These are phyloP conservation scores for Lochmaea capreae DNA, from an alignment of 2,888 invertebrate genomes.

Conservation along the genomic window DNA sequence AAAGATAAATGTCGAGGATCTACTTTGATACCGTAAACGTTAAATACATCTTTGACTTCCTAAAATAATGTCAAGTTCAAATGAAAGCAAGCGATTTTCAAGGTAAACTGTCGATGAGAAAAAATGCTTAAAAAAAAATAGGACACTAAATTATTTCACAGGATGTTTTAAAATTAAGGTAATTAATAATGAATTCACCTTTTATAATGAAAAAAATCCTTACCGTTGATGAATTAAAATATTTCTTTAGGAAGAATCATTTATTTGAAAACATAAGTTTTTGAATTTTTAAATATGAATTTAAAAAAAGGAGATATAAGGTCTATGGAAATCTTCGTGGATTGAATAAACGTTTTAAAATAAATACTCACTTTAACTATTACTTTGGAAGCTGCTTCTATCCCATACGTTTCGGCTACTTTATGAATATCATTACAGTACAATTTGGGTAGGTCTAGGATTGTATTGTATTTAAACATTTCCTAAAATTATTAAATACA, in stretches of 20 bases:
- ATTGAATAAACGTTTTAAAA: background rate
- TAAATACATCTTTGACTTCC: slow-evolving; percentile 96
- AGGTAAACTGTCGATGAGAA: too few species aligned
- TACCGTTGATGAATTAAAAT: too few species aligned
- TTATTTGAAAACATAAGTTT: too few species aligned
- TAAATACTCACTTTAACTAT: slow-evolving; percentile 76
- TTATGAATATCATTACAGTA: slow-evolving; percentile 96
- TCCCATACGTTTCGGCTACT: slow-evolving; percentile 91
- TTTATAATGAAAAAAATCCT: too few species aligned
- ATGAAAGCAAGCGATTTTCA: too few species aligned
- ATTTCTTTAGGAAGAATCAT: too few species aligned
- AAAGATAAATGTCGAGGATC: slow-evolving; percentile 93
- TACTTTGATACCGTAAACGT: slow-evolving; percentile 96
- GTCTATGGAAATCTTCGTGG: too few species aligned
- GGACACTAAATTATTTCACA: slow-evolving; percentile 13
- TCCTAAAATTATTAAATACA: slow-evolving; percentile 68
- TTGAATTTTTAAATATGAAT: too few species aligned
- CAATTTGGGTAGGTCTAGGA: slow-evolving; percentile 83
- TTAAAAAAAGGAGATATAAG: too few species aligned
- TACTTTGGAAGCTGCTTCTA: slow-evolving; percentile 93
- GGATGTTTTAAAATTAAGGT: slow-evolving; percentile 4
- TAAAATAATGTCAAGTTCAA: slow-evolving; percentile 51
- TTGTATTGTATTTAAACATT: slow-evolving; percentile 84
- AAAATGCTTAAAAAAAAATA: too few species aligned
- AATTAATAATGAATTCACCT: slow-evolving; percentile 6